Evolutionary conservation across 1,140 invertebrate genomes (phyloP).

Genomic region (Drosophila ogumai): DNA sequence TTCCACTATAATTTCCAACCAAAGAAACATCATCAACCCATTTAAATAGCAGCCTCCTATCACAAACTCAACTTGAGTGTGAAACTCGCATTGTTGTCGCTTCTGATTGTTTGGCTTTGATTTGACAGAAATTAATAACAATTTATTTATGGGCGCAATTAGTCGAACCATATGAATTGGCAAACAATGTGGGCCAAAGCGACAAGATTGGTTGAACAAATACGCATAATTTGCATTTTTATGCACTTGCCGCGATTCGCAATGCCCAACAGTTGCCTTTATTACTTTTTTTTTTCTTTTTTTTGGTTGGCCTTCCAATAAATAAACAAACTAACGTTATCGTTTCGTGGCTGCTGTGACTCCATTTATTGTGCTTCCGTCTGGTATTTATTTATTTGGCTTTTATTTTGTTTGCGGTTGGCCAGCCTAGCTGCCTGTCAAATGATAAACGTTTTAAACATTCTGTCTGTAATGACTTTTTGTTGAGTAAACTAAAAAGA

Average conservation of each 20-base stretch:
- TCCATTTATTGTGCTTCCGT: constrained; percentile 44
- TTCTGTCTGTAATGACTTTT: not conserved
- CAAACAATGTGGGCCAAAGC: constrained; percentile 37
- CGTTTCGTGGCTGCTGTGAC: constrained; percentile 42
- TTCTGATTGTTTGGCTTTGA: constrained; percentile 49
- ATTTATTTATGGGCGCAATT: constrained; percentile 78
- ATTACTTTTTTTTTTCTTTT: constrained; percentile 11
- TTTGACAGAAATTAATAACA: constrained; percentile 74
- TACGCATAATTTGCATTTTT: constrained; percentile 59
- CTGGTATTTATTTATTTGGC: constrained; percentile 44
- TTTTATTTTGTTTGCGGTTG: constrained; percentile 31
- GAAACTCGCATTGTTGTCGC: constrained; percentile 27
- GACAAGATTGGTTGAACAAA: constrained; percentile 56
- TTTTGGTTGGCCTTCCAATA: constrained; percentile 29
- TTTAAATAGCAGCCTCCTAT: too few species aligned
- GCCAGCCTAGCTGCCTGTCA: constrained; percentile 40
- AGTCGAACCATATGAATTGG: constrained; percentile 49
- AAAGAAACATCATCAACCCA: not conserved
- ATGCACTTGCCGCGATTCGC: constrained; percentile 34
- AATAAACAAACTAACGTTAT: constrained; percentile 56
- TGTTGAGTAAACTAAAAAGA: constrained; percentile 1
- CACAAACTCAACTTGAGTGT: constrained; percentile 21
- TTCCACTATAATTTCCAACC: not conserved
- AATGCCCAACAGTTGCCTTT: constrained; percentile 38
- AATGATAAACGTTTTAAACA: constrained; percentile 39